Evolutionary conservation across 1,140 invertebrate genomes (phyloP).

Genomic region (Diorhabda sublineata): DNA sequence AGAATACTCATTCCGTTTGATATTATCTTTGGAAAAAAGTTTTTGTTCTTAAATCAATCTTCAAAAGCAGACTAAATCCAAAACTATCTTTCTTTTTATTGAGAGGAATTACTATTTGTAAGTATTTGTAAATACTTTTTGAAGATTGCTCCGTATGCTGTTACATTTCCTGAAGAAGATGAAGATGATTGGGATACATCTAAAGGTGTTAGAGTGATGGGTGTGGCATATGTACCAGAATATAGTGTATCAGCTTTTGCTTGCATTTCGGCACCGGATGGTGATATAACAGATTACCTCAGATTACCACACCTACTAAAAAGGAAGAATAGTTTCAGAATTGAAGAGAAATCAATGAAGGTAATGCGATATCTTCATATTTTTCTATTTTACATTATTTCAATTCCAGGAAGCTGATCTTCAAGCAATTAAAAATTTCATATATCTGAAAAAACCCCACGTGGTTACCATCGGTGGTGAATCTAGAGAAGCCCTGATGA

Average conservation of each 20-base stretch:
- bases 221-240: constrained; percentile 83
- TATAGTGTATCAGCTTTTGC: constrained; percentile 84
- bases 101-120: too few relatives aligned
- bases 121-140: not conserved
- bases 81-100: too few relatives aligned
- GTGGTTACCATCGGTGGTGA: constrained; percentile 88
- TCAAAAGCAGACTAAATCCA: too few relatives aligned
- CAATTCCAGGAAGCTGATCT: constrained; percentile 71
- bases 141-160: constrained; percentile 75
- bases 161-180: constrained; percentile 76
- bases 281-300: constrained; percentile 88
- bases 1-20: too few relatives aligned
- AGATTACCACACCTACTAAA: constrained; percentile 81
- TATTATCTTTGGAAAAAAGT: too few relatives aligned
- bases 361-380: not conserved
- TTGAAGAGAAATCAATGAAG: constrained; percentile 69
- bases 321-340: constrained; percentile 69
- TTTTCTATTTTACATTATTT: not conserved
- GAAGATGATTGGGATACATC: constrained; percentile 88
- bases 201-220: constrained; percentile 80
- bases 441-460: constrained; percentile 88
- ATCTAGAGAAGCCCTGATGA: constrained; percentile 79
- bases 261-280: constrained; percentile 80
- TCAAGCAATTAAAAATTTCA: constrained; percentile 77
- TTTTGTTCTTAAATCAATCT: too few relatives aligned